Base-by-base conservation (phyloP, 2,113 vertebrate species). In the Colinus virginianus region DNA sequence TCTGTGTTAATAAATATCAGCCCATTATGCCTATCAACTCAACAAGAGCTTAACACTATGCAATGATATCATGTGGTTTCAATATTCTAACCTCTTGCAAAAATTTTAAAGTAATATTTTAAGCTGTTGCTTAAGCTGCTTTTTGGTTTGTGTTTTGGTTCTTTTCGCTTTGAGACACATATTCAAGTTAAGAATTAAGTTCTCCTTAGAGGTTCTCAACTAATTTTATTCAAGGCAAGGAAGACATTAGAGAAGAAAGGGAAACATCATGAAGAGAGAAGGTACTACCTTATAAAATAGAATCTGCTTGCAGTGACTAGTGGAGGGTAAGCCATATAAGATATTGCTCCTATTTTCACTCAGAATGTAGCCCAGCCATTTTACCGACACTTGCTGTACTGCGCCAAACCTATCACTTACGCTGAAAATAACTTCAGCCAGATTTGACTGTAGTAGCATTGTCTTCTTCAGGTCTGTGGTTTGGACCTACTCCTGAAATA, bases 401-500 rank as follows among this genome's bases (percentile, higher is more conserved):
- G 45, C 2, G 78, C 87, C 87, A 96, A 96, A 88, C 28, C 23
- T 87, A 94, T 80, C 77, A 93, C 88, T 78, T 95, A 88, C 72
- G 84, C 74, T 78, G 90, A 90, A 92, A 96, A 95, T 67, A 69
- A 80, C 72, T 90, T 87, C 78, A 95, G 85, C 83, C 94, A 88
- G 72, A 89, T 87, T 86, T 93, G 78, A 95, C 94, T 94, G 83
- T 71, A 93, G 94, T 83, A 96, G 91, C 91, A 94, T 88, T 96
- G 93, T 96, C 87, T 93, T 95, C 66, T 80, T 92, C 87, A 94
- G 69, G 90, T 89, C 75, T 95, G 94, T 87, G 95, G 96, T 89
- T 97, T 97, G 95, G 95, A 96, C 63, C 67, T 64, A 62, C 23
- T 96, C 96, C 94, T 91, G 88, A 95, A 95, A 91, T 63, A 90